Evolutionary conservation across 2,113 vertebrate genomes (phyloP).

Genomic region (Budorcas taxicolor): DNA sequence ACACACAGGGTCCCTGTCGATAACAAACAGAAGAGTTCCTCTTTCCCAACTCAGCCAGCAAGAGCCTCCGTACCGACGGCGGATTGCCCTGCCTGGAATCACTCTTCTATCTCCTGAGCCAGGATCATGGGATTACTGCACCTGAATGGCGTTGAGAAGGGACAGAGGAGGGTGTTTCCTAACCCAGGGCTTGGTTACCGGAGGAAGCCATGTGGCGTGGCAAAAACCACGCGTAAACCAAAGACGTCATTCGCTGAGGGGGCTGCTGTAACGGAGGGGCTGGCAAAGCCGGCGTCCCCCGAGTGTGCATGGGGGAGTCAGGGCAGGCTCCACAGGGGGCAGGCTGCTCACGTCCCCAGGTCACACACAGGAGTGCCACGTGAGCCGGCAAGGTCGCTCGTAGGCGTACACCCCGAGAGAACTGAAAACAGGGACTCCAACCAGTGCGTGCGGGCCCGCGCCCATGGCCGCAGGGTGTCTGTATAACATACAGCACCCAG

Average conservation of each 20-base stretch:
- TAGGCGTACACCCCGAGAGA: neutral
- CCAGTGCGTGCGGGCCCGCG: neutral
- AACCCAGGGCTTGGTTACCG: neutral
- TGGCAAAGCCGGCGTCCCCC: neutral
- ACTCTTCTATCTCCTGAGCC: neutral
- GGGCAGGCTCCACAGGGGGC: neutral
- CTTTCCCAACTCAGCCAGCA: neutral
- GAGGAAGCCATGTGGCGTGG: neutral
- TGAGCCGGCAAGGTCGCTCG: neutral
- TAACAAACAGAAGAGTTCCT: neutral
- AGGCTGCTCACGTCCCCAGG: too few species aligned
- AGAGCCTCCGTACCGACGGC: neutral
- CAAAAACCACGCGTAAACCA: neutral
- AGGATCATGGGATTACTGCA: neutral
- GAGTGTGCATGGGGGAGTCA: neutral
- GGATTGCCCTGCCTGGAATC: neutral
- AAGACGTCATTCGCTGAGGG: neutral
- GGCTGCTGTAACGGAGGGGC: neutral
- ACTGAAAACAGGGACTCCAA: neutral
- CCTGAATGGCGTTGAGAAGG: neutral
- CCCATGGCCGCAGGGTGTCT: neutral
- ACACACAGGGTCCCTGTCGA: neutral
- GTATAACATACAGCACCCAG: rapidly evolving
- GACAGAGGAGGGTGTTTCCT: neutral
- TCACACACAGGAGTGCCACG: neutral